Base-by-base conservation (phyloP, 2,797 vertebrate genomes). In the Coccyzus lansbergi region DNA sequence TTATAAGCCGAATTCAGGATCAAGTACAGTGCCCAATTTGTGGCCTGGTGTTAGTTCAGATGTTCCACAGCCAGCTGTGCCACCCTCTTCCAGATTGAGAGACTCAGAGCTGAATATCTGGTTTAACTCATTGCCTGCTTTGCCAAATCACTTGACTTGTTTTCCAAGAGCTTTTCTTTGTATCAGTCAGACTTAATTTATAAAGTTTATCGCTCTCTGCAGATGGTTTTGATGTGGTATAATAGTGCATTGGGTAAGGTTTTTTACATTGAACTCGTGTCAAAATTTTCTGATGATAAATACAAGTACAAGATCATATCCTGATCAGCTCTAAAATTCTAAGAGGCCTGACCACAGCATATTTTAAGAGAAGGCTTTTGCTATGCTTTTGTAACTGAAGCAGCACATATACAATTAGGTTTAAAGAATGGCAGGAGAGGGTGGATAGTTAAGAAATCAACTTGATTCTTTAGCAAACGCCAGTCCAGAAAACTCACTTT, bases 1-100 rank as follows among this genome's bases (percentile, higher is more conserved):
- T 53, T 92, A 63, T 79, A 92, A 95, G 67, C 93, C 85, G 84
- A 95, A 79, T 88, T 91, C 67, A 49, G 59, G 55, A 79, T 86
- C 83, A 89, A 83, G 70, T 4, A 11, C 8, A 78, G 63, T 76
- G 60, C 69, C 63, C 67, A 64, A 38, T 24, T 76, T 90, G 51
- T 91, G 92, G 44, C 38, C 38, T 90, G 29, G 17, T 92, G 51
- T 65, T 65, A 55, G 42, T 81, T 89, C 84, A 94, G 65, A 86
- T 48, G 20, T 83, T 93, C 36, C 60, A 29, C 52, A 64, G 69
- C 48, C 64, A 72, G 20, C 9, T 44, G 31, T 6, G 16, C 83
- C 69, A 76, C 16, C 28, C 15, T 55, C 75, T 38, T 78, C 31
- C 28, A 75, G 33, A 44, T 0, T 7, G 4, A 93, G 78, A 93